Percentiles rank a stretch among this genome's conserved stretches.
phyloP scores from a whole-genome alignment of 2,113 vertebrate genomes.

The Malurus elegans region DNA sequence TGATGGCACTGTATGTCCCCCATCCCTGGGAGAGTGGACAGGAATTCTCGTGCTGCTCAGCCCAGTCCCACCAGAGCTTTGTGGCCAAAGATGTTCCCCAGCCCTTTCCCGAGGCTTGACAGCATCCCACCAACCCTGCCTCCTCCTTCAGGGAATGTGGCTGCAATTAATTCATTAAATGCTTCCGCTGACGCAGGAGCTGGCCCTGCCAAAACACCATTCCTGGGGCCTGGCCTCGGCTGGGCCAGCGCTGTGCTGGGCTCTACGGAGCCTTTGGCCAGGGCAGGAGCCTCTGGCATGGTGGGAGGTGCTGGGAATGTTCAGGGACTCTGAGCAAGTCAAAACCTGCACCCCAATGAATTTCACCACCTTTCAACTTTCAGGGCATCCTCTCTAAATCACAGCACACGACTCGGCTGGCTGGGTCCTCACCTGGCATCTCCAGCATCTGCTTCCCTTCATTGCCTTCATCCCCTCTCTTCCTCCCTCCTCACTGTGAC shows the following conservation, averaged over 20 bases:
- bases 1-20: background rate
- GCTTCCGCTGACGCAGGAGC: background rate
- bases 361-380: background rate
- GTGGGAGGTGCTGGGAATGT: background rate
- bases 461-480: background rate
- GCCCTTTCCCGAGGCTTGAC: background rate
- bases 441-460: background rate
- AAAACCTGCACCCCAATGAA: background rate
- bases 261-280: fast-evolving
- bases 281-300: background rate
- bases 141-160: background rate
- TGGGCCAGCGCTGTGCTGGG: background rate
- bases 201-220: background rate
- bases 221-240: background rate
- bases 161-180: conserved; percentile 36
- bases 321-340: background rate
- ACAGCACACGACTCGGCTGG: fast-evolving
- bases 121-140: background rate
- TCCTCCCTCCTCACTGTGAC: background rate
- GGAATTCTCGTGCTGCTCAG: background rate
- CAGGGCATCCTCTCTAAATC: background rate
- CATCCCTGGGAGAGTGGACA: background rate
- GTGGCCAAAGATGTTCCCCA: background rate
- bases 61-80: background rate
- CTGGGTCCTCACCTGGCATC: background rate